Conservation (phyloP, 1,140 invertebrate genomes). For the Mizuhopecten yessoensis region DNA sequence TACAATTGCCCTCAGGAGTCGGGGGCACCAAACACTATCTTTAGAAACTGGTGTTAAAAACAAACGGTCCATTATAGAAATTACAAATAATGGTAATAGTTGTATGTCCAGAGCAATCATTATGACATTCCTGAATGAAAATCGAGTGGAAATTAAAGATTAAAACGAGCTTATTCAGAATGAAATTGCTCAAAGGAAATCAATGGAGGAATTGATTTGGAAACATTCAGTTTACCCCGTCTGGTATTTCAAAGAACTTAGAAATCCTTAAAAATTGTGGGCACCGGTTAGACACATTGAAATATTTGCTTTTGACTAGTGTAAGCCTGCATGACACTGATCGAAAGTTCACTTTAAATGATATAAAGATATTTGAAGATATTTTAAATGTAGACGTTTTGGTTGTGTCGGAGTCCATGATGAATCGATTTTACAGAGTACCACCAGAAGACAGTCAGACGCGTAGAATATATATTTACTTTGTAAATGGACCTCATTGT, state of each 20-base stretch:
- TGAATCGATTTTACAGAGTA: constrained; percentile 54
- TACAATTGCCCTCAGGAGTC: neutral
- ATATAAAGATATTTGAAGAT: constrained; percentile 54
- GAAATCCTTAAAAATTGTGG: neutral
- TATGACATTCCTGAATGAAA: neutral
- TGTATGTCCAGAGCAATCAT: neutral
- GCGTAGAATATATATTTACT: too few species aligned
- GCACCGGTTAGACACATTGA: neutral
- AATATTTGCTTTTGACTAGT: neutral
- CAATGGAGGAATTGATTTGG: neutral
- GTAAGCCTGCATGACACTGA: neutral
- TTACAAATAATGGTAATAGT: neutral
- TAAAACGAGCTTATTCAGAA: neutral
- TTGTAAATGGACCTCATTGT: constrained; percentile 45
- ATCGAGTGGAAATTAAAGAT: neutral
- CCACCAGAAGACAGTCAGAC: neutral
- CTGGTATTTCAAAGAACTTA: constrained; percentile 45
- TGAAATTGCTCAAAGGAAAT: neutral
- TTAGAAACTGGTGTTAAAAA: constrained; percentile 13
- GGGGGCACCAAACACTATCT: neutral
- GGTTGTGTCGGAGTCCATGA: constrained; percentile 40
- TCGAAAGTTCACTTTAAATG: constrained; percentile 31
- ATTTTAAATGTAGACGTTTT: constrained; percentile 50
- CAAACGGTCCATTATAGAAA: neutral
- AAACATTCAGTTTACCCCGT: constrained; percentile 26